Evolutionary conservation across 1,140 invertebrate genomes (phyloP).

Genomic region (Hetaerina americana): DNA sequence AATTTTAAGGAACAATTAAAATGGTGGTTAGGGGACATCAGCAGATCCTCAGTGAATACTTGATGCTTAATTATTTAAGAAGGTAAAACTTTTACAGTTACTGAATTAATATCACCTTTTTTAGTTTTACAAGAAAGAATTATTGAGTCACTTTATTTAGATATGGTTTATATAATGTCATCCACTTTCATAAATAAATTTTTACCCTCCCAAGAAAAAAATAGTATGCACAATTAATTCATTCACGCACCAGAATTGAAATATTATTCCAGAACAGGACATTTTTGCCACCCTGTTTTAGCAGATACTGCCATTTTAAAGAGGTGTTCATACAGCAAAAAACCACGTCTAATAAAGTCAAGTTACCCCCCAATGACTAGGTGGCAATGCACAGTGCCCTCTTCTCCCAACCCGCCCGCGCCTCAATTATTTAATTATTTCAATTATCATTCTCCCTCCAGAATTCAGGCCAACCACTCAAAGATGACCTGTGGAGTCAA

Average conservation of each 20-base stretch:
- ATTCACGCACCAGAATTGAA: not conserved
- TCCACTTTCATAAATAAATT: not conserved
- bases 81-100: too few species aligned
- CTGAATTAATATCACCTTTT: too few species aligned
- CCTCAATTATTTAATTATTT: not conserved
- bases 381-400: not conserved
- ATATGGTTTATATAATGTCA: slow-evolving; percentile 1
- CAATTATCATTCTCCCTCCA: not conserved
- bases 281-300: not conserved
- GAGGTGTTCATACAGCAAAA: not conserved
- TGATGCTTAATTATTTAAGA: too few species aligned
- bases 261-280: not conserved
- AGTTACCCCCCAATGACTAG: not conserved
- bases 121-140: not conserved
- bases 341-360: not conserved
- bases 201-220: not conserved
- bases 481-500: not conserved
- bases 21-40: too few species aligned
- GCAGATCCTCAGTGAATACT: too few species aligned
- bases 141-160: not conserved
- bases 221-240: not conserved
- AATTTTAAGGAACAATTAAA: too few species aligned
- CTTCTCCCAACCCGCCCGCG: too few species aligned
- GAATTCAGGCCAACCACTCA: not conserved
- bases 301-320: not conserved